Evolutionary conservation across 2,888 invertebrate genomes (phyloP).

Genomic region (Holacanthella duospinosa): DNA sequence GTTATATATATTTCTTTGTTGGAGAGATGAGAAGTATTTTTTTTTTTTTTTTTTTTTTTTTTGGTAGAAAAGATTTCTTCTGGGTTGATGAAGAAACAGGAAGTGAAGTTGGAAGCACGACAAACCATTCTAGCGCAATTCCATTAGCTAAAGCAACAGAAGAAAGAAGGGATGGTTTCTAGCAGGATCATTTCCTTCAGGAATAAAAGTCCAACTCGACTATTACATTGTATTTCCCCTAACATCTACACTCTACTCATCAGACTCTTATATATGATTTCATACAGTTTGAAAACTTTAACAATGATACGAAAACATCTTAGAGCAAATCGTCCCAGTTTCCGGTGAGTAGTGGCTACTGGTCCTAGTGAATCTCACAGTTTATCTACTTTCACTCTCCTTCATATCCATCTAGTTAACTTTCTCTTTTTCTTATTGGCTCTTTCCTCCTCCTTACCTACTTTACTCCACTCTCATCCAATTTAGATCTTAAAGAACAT

Average conservation of each 20-base stretch:
- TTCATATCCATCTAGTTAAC: neutral
- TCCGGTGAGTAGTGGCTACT: too few species aligned
- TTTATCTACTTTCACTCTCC: neutral
- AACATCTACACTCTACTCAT: neutral
- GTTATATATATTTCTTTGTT: too few species aligned
- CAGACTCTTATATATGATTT: neutral
- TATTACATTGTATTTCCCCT: too few species aligned
- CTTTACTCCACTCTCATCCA: neutral
- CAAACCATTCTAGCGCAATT: neutral
- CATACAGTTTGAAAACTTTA: neutral
- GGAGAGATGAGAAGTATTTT: neutral
- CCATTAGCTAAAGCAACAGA: neutral
- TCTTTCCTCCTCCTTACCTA: slow-evolving; percentile 1
- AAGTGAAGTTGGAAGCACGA: neutral
- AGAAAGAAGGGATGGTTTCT: neutral
- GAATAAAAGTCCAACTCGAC: neutral
- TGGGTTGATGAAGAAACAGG: neutral
- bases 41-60: too few species aligned
- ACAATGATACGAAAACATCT: neutral
- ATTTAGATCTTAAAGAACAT: neutral
- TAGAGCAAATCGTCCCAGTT: slow-evolving; percentile 4
- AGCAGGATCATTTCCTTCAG: neutral
- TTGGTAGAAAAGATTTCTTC: neutral
- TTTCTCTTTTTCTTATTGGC: neutral
- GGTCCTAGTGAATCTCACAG: neutral